Percentiles rank a stretch among this genome's conserved stretches.
Evolutionary conservation across 2,113 vertebrate genomes (phyloP).

Genomic region (Siniperca knerii): DNA sequence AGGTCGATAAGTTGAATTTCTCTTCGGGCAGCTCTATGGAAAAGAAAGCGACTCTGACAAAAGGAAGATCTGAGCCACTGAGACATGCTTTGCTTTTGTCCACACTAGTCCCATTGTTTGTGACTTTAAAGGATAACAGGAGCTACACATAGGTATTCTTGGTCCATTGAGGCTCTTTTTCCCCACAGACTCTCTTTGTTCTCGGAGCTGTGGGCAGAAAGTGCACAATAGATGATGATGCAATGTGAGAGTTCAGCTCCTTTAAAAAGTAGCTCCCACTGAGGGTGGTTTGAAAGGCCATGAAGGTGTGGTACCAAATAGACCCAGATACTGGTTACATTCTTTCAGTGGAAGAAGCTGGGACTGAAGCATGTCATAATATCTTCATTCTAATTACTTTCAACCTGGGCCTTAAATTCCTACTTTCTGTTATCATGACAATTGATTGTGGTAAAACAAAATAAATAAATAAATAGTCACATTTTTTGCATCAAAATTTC

Average conservation of each 20-base stretch:
- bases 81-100: constrained; percentile 65
- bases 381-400: not conserved
- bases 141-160: constrained; percentile 65
- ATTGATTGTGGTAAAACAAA: not conserved
- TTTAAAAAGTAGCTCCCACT: constrained; percentile 58
- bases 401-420: not conserved
- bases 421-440: not conserved
- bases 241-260: constrained; percentile 61
- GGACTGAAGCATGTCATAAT: not conserved
- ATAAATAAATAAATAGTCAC: too few relatives aligned
- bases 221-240: constrained; percentile 68
- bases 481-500: not conserved
- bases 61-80: constrained; percentile 55
- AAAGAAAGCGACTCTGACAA: constrained; percentile 47
- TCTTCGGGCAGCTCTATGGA: constrained; percentile 12
- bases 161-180: constrained; percentile 68
- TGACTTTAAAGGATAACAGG: constrained; percentile 73
- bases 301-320: constrained; percentile 61
- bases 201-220: constrained; percentile 63
- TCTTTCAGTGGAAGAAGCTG: constrained; percentile 15
- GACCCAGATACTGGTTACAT: constrained; percentile 35
- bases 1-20: constrained; percentile 46
- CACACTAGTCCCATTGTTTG: constrained; percentile 73
- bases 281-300: constrained; percentile 51
- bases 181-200: constrained; percentile 71